phyloP scores from a whole-genome alignment of 2,113 vertebrate genomes.

The Reinhardtius hippoglossoides region DNA sequence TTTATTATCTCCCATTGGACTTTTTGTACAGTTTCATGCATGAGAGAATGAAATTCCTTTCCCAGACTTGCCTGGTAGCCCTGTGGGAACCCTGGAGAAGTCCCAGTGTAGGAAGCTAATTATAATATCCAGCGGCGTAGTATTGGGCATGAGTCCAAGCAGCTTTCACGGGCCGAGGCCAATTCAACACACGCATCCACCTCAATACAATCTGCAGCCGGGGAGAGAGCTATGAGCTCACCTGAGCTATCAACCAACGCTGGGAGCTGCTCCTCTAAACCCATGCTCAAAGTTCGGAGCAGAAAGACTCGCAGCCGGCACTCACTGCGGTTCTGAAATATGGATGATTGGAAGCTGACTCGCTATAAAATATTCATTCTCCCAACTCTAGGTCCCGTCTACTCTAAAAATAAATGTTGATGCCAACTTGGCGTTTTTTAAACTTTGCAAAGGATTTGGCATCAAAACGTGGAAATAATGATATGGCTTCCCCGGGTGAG shows the following conservation, averaged over 20 bases:
- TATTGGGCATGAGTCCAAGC: slow-evolving; percentile 46
- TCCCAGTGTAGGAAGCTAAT: slow-evolving; percentile 41
- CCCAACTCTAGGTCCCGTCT: neutral
- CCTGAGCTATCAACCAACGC: slow-evolving; percentile 32
- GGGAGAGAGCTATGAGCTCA: slow-evolving; percentile 26
- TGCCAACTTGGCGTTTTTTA: neutral
- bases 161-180: slow-evolving; percentile 26
- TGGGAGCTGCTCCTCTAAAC: slow-evolving; percentile 21
- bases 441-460: neutral
- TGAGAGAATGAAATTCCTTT: slow-evolving; percentile 36
- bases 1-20: neutral
- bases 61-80: slow-evolving; percentile 36
- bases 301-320: neutral
- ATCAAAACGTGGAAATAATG: neutral
- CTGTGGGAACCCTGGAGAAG: slow-evolving; percentile 27
- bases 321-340: neutral
- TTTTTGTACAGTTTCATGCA: neutral
- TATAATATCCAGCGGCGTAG: slow-evolving; percentile 55
- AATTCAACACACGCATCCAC: slow-evolving; percentile 45
- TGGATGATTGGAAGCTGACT: neutral
- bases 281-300: slow-evolving; percentile 1
- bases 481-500: neutral
- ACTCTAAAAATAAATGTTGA: neutral
- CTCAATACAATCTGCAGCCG: neutral
- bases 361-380: neutral